Base-by-base conservation (phyloP, 2,797 vertebrate species). In the Columba guinea region DNA sequence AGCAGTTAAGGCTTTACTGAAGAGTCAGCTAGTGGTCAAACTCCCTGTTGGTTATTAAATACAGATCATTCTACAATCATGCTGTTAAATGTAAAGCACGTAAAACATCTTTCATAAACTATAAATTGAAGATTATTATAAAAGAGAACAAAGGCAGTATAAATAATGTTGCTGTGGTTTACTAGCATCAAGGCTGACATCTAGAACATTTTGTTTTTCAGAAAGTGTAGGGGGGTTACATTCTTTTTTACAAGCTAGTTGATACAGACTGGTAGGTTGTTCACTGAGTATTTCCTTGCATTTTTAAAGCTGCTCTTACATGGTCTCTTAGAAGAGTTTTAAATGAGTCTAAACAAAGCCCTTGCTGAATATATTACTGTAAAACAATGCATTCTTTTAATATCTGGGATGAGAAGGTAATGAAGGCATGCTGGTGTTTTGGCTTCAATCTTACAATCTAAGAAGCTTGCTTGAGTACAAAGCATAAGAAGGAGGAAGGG, bases 301-400 rank as follows among this genome's bases (percentile, higher is more conserved):
- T 55, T 85, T 95, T 71, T 78, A 53, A 74, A 75, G 11, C 71
- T 82, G 19, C 39, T 94, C 32, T 86, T 87, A 69, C 21, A 32
- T 53, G 41, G 49, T 34, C 7, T 39, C 37, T 67, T 41, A 35
- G 44, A 77, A 90, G 11, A 88, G 79, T 88, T 80, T 69, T 75
- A 84, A 93, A 48, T 80, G 21, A 95, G 13, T 79, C 75, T 94
- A 93, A 95, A 79, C 16, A 90, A 94, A 94, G 28, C 34, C 63
- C 28, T 85, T 2, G 0, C 37, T 65, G 70, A 78, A 90, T 28
- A 17, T 53, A 64, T 49, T 71, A 55, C 37, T 76, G 23, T 58
- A 89, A 89, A 96, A 10, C 35, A 76, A 48, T 34, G 34, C n/a
- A 28, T 90, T 86, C 39, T 81, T 95, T 95, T 78, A 44, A 56